Base-by-base conservation (phyloP, 2,888 invertebrate species). In the Onchidella celtica region DNA sequence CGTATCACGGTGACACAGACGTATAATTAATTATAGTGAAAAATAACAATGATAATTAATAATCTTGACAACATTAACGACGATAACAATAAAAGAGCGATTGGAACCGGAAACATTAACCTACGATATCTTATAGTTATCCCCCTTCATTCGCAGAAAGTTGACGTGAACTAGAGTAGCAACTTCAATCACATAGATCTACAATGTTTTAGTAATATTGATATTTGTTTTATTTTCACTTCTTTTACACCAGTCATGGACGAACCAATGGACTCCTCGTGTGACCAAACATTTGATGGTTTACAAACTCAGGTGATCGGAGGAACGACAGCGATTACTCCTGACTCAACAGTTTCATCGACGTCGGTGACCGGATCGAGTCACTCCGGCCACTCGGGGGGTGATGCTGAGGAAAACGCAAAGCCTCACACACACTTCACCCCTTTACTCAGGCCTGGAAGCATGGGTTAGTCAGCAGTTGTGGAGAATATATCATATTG, bases 371-470 rank as follows among this genome's bases (percentile, higher is more conserved):
- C 32, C 17, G 14, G 2, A 3, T 27, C 29, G 14, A 29, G 66
- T 66, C 66, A 66, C 34, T 47, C 59, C 3, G 27, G 66, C 32
- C 66, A 66, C 34, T 47, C 59, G 34, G 66, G 24, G 27, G 66
- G 17, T 27, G 74, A 73, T 66, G n/a, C 34, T 38, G 38, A 65
- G 3, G 47, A 63, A 29, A 38, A n/a, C 57, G 40, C 36, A 27
- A 66, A 61, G 29, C n/a, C 73, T 17, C 32, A 27, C 29, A 69
- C 14, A 34, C 38, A 27, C 55, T 85, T 85, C 65, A 87, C 85
- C 61, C 89, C 89, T 57, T 83, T 90, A n/a, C 82, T 90, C 66
- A 86, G 90, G 17, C 90, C 90, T 76, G 90, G 90, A 29, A 89
- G 89, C 79, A 90, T 90, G 90, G 90, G 90, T 90, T 83, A 80